A percentile compares a stretch with the other conserved stretches of the same genome.
phyloP scores from a whole-genome alignment of 2,888 invertebrate genomes.

The Harpalus rubripes region DNA sequence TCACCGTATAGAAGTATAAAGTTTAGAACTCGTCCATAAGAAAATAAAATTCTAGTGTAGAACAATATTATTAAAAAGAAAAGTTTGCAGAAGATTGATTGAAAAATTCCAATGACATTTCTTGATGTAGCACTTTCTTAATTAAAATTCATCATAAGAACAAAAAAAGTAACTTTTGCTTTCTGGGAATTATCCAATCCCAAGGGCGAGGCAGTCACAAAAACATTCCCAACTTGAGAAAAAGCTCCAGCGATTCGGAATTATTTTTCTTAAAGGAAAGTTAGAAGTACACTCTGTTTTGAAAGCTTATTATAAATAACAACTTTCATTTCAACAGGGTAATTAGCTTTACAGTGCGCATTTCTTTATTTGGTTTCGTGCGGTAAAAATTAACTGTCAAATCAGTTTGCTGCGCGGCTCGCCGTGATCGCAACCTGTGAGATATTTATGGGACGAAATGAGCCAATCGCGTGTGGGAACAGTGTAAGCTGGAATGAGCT shows the following conservation, averaged over 20 bases:
- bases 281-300: constrained; percentile 58
- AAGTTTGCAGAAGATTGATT: neutral
- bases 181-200: constrained; percentile 43
- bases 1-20: no score
- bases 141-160: constrained; percentile 61
- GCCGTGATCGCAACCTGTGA: constrained; percentile 39
- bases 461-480: constrained; percentile 45
- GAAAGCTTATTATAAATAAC: constrained; percentile 59
- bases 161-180: constrained; percentile 50
- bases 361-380: constrained; percentile 52
- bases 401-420: constrained; percentile 34
- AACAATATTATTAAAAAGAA: neutral
- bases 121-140: constrained; percentile 51
- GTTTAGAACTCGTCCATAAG: no score
- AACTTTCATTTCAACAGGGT: constrained; percentile 50
- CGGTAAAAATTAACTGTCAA: constrained; percentile 49
- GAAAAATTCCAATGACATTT: constrained; percentile 1
- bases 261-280: constrained; percentile 59
- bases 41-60: neutral
- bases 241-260: constrained; percentile 28
- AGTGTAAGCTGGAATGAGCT: constrained; percentile 1
- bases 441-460: constrained; percentile 56
- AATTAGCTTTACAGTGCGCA: constrained; percentile 47
- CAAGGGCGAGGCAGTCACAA: constrained; percentile 34
- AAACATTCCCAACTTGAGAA: constrained; percentile 50